These are phyloP conservation scores for Pediacus dermestoides DNA, from an alignment of 2,888 invertebrate genomes.

Conservation along the genomic window DNA sequence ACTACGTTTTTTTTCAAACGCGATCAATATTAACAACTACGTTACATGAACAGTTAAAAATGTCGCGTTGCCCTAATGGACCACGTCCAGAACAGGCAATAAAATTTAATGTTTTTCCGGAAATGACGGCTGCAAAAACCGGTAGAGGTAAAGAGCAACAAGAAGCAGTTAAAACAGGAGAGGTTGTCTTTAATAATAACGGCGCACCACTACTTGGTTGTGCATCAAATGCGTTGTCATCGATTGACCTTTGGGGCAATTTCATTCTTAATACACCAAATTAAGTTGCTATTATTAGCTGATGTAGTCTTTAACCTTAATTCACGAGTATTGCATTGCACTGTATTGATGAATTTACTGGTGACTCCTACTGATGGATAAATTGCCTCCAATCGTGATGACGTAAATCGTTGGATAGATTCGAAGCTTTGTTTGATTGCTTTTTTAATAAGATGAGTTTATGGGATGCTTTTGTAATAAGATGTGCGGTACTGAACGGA, in stretches of 20 bases:
- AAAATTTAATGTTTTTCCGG: conserved; percentile 7
- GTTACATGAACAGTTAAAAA: conserved; percentile 7
- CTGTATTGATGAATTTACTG: conserved; percentile 1
- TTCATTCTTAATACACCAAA: neutral
- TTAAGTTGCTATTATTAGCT: neutral
- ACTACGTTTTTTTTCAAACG: neutral
- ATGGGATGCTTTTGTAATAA: too few relatives aligned
- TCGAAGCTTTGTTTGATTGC: too few relatives aligned
- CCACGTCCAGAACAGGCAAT: neutral
- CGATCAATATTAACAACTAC: conserved; percentile 1
- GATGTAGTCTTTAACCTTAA: neutral
- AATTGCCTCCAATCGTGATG: too few relatives aligned
- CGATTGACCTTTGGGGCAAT: conserved; percentile 1
- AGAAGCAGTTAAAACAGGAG: too few relatives aligned
- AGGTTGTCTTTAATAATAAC: too few relatives aligned
- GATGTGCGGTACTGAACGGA: too few relatives aligned
- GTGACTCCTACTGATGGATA: neutral
- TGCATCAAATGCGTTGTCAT: conserved; percentile 1
- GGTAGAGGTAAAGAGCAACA: too few relatives aligned
- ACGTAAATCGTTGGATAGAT: too few relatives aligned
- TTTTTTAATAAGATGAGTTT: too few relatives aligned
- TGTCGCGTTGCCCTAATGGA: conserved; percentile 5
- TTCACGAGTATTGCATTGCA: neutral
- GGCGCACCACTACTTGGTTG: too few relatives aligned
- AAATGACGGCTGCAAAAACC: too few relatives aligned